Evolutionary conservation across 1,140 invertebrate genomes (phyloP), one percentile per base, ranked within the genome.

Genomic region (Aphelinus atriplicis): DNA sequence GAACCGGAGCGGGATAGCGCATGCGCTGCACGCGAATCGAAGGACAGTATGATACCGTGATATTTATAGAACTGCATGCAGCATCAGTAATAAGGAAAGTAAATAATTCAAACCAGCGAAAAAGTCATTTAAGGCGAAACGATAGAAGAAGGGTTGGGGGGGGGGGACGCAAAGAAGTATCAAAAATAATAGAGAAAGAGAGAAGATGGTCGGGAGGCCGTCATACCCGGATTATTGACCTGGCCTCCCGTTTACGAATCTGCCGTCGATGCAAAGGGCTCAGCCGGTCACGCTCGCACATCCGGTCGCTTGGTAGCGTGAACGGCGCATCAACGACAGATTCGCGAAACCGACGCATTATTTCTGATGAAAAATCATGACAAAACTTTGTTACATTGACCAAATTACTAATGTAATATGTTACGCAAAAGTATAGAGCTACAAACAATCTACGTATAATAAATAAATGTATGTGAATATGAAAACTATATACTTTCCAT

Each of bases 391-490:
- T 87, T 86, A 84, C 84, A 84, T 79, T 83, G 84, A 84, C 82
- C 82, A 83, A 84, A 82, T 80, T 85, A 86, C 84, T 83, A 82
- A 79, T 84, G 81, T 84, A 83, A 83, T 85, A 84, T 86, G 86
- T 87, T 86, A 84, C 84, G 81, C 85, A 83, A 86, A 78, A 26
- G 78, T 74, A 71, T 63, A 79, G 83, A 87, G 86, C 86, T 87
- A 86, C 84, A 85, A 87, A 87, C 85, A 86, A 87, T 87, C 85
- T 86, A 86, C 82, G 80, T 87, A 87, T 88, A 85, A 87, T 87
- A 87, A 86, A 87, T 88, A 84, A 86, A 86, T 87, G 85, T 87
- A 86, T 86, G 85, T 87, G 86, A 84, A 26, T 87, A 84, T 81
- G 82, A 81, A 7, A 73, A 67, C 62, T 50, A 65, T 10, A 66